phyloP scores from a whole-genome alignment of 2,113 vertebrate genomes.

The Albula goreensis region DNA sequence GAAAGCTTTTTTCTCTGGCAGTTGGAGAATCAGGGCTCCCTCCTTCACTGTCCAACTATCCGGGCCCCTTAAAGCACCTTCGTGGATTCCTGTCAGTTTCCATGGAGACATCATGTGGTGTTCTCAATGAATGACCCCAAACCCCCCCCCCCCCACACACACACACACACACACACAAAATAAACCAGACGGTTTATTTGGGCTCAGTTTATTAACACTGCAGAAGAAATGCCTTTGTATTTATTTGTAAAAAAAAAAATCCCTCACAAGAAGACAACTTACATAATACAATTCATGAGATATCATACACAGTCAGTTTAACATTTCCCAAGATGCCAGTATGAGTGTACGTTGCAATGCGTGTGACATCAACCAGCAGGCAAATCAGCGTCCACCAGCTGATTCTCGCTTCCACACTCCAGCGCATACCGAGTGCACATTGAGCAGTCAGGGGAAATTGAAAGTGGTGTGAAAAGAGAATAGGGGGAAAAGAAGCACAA shows the following conservation, averaged over 20 bases:
- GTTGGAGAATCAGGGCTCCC: background rate
- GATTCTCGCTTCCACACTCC: background rate
- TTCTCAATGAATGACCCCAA: background rate
- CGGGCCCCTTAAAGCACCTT: background rate
- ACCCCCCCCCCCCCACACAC: too few relatives aligned
- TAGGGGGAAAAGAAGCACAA: too few relatives aligned
- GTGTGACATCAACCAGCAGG: background rate
- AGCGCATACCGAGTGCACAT: background rate
- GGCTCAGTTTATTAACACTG: background rate
- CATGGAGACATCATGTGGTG: background rate
- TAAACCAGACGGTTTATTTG: too few relatives aligned
- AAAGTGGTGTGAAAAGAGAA: background rate
- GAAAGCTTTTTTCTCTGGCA: background rate
- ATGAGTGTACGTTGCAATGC: background rate
- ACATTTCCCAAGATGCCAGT: background rate
- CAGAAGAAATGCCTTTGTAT: background rate
- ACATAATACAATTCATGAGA: background rate
- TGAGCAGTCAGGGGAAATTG: background rate
- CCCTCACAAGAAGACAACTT: background rate
- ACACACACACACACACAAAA: background rate
- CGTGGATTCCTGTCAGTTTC: slow-evolving; percentile 1
- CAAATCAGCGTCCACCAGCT: background rate
- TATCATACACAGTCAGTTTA: background rate
- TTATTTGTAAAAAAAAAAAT: background rate
- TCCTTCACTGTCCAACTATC: background rate